Percentiles rank a stretch among this genome's conserved stretches.
These are phyloP conservation scores for Ciconia boyciana DNA, from an alignment of 2,113 vertebrate genomes.

Conservation along the genomic window DNA sequence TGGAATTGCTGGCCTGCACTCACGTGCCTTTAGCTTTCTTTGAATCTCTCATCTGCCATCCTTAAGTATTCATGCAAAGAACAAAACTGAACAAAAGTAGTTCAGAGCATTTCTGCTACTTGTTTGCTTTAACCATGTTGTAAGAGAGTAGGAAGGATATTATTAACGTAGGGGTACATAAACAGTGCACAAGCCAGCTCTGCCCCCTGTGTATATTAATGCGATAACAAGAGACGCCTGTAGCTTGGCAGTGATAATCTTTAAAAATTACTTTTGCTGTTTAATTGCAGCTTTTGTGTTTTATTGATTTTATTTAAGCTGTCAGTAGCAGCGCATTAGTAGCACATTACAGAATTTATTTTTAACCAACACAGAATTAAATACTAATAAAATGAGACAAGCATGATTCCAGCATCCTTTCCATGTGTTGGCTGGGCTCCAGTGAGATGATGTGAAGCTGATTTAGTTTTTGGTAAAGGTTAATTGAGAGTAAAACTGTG, in stretches of 20 bases:
- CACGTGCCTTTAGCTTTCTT: background rate
- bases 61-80: background rate
- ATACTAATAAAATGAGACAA: background rate
- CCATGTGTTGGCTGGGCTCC: background rate
- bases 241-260: background rate
- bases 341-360: background rate
- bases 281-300: background rate
- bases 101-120: background rate
- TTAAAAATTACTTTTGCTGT: background rate
- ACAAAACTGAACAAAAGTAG: background rate
- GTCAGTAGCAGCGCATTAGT: background rate
- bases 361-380: conserved; percentile 15
- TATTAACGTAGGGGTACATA: background rate
- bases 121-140: background rate
- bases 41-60: background rate
- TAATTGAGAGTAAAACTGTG: background rate
- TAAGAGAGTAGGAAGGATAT: background rate
- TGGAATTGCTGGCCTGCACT: background rate
- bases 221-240: background rate
- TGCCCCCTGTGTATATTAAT: background rate
- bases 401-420: background rate
- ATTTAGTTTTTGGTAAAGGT: conserved; percentile 21
- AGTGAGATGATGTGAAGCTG: background rate
- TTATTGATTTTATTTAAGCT: conserved; percentile 3
- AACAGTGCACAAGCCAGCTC: background rate